Evolutionary conservation across 1,140 invertebrate species (phyloP), one percentile per base, ranked within the genome.

Genomic region (Bathynomus jamesi): DNA sequence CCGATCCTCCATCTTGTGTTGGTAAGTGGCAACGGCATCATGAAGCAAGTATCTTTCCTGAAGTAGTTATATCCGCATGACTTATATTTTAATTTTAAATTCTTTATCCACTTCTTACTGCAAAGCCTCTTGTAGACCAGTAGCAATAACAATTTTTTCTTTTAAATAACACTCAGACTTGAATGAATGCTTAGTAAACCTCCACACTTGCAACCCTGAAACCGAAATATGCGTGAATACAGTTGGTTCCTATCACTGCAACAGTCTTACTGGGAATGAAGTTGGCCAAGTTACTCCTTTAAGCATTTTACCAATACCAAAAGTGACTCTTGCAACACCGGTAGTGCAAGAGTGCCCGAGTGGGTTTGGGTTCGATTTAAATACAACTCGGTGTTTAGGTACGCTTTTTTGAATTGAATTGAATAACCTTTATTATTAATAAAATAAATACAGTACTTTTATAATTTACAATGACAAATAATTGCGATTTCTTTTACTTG

Each of bases 1-100:
- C 78, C 1, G 79, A 81, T 7, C 79, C 83, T 65, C 70, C 83
- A 80, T 76, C 83, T 78, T 86, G 88, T 74, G 66, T 79, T 70
- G 85, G 85, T 85, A 78, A 77, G 78, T 76, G 11, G 28, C 24
- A 62, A 17, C 13, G n/a, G n/a, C n/a, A n/a, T n/a, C n/a, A n/a
- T n/a, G n/a, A n/a, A n/a, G n/a, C n/a, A n/a, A n/a, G n/a, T n/a
- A n/a, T n/a, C n/a, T n/a, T n/a, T n/a, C n/a, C n/a, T n/a, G n/a
- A n/a, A n/a, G n/a, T n/a, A n/a, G n/a, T n/a, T n/a, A n/a, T n/a
- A n/a, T n/a, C n/a, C n/a, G n/a, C n/a, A n/a, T n/a, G n/a, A n/a
- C n/a, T n/a, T n/a, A n/a, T n/a, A n/a, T n/a, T n/a, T n/a, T n/a
- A n/a, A n/a, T n/a, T n/a, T n/a, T n/a, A n/a, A n/a, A n/a, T n/a